A percentile compares a stretch with the other conserved stretches of the same genome.
These are phyloP conservation scores for Ictidomys tridecemlineatus DNA, from an alignment of 2,113 vertebrate species.

Conservation along the genomic window DNA sequence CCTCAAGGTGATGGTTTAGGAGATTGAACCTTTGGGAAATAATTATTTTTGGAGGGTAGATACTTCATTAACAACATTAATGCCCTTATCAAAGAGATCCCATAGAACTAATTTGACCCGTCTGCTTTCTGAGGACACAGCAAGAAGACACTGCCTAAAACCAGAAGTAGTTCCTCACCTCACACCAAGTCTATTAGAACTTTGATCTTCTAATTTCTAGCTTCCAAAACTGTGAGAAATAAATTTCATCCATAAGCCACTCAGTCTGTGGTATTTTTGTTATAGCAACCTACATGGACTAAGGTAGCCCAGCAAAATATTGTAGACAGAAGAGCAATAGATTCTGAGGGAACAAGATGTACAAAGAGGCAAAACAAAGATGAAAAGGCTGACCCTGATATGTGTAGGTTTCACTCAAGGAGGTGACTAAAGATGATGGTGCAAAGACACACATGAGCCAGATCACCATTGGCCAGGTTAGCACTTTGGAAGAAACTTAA, in stretches of 20 bases:
- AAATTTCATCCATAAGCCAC: neutral
- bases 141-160: neutral
- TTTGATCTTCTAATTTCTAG: neutral
- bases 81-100: neutral
- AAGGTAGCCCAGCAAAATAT: neutral
- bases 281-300: neutral
- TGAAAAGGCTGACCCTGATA: neutral
- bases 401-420: neutral
- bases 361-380: neutral
- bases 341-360: neutral
- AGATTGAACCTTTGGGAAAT: neutral
- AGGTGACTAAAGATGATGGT: rapidly evolving
- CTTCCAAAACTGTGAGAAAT: neutral
- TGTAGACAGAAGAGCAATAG: neutral
- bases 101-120: too few relatives aligned
- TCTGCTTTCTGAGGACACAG: neutral
- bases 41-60: neutral
- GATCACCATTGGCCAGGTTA: neutral
- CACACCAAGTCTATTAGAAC: neutral
- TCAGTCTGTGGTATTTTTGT: neutral
- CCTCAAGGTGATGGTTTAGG: neutral
- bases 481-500: neutral
- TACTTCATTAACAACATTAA: neutral
- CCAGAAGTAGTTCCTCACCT: neutral
- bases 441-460: neutral